Base-by-base conservation (phyloP, 2,888 invertebrate genomes). In the Frankliniella intonsa region DNA sequence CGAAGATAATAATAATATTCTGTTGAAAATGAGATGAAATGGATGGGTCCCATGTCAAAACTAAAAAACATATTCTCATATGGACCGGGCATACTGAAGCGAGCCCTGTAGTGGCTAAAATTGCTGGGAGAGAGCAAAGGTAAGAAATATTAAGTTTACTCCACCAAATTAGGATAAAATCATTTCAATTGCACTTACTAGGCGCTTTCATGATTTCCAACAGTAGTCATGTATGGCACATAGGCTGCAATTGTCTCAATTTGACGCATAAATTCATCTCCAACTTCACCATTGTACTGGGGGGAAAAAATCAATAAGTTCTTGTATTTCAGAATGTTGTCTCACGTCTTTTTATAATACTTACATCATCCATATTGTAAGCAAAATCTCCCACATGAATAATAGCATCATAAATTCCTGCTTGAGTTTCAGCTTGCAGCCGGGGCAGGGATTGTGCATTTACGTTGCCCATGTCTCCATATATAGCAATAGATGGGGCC, bases 1-100 rank as follows among this genome's bases (percentile, higher is more conserved):
- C 89, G 84, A 0, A 88, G 85, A 85, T 86, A 91, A 86, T 90
- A 92, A 85, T 91, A 91, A 83, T 89, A 90, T 86, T 92, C 92
- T 7, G 91, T 91, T 5, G 90, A 90, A 83, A 92, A 87, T 0
- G 89, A 87, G 65, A 92, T 88, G 83, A 92, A 88, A 84, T 90
- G 90, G 3, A 87, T 88, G 9, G 88, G 88, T 3, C 90, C 90
- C 82, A 90, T 85, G 84, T 90, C 87, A 84, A 89, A 90, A 83
- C 89, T 89, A 85, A 85, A 88, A 83, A 85, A 85, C 19, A 82
- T 81, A 55, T 82, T 83, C 51, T 87, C 86, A 19, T 80, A 69
- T 19, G 82, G 76, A 11, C 84, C 84, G 14, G 91, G 90, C 90
- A 91, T 91, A 7, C 88, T 88, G 85, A 91, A 91, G 65, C 91